phyloP scores from a whole-genome alignment of 2,888 invertebrate species.

The Spicauda simplicius region DNA sequence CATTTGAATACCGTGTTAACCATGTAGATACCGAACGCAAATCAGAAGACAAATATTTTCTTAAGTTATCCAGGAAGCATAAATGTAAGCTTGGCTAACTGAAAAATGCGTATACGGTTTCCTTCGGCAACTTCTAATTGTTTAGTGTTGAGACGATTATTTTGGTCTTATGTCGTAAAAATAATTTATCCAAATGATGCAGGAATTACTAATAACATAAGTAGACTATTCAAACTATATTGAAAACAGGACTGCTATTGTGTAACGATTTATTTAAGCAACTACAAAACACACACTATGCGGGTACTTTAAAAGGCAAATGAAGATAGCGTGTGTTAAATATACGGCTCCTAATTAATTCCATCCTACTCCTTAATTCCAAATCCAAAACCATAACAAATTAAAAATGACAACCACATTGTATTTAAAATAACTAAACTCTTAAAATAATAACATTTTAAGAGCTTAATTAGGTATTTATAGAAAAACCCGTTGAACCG shows the following conservation, averaged over 20 bases:
- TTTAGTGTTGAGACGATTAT: too few species aligned
- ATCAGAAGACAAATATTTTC: constrained; percentile 65
- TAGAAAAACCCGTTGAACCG: background rate
- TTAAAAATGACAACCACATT: too few species aligned
- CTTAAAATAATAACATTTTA: too few species aligned
- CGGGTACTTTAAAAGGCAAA: constrained; percentile 30
- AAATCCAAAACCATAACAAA: too few species aligned
- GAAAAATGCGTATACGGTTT: background rate
- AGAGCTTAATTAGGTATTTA: background rate
- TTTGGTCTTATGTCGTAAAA: too few species aligned
- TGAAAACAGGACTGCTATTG: too few species aligned
- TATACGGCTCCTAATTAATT: constrained; percentile 11
- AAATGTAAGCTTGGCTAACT: constrained; percentile 41
- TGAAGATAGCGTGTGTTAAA: background rate
- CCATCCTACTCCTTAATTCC: background rate
- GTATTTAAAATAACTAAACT: too few species aligned
- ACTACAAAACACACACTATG: background rate
- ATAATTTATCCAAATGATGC: too few species aligned
- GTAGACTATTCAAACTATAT: too few species aligned
- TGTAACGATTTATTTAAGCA: background rate
- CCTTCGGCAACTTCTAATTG: background rate
- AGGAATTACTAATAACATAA: too few species aligned
- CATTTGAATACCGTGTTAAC: background rate
- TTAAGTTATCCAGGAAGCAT: constrained; percentile 57
- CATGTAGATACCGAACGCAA: constrained; percentile 41